phyloP scores from a whole-genome alignment of 2,797 vertebrate genomes.

The Benthosema pterotum region DNA sequence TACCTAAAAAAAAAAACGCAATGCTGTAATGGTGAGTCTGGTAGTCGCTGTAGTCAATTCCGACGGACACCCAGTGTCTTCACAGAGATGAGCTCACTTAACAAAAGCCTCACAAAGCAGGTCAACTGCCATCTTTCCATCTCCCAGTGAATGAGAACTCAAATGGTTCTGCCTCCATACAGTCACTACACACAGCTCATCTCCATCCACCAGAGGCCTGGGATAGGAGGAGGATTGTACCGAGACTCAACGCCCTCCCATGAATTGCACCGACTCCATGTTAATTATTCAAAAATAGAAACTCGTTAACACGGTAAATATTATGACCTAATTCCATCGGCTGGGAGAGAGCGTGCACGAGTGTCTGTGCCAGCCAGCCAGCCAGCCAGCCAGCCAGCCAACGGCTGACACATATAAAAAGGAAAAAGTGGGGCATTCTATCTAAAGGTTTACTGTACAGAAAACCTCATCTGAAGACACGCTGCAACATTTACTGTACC shows the following conservation, averaged over 20 bases:
- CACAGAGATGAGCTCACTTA: neutral
- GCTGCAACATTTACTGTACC: no score
- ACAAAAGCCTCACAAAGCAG: neutral
- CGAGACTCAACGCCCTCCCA: conserved; percentile 68
- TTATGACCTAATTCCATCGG: conserved; percentile 73
- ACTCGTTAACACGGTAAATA: conserved; percentile 81
- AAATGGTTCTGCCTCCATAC: conserved; percentile 20
- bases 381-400: neutral
- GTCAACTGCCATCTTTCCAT: neutral
- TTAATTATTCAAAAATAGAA: conserved; percentile 82
- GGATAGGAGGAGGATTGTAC: conserved; percentile 63
- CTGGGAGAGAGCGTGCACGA: conserved; percentile 47
- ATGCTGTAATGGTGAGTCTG: no score
- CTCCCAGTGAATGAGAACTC: conserved; percentile 17
- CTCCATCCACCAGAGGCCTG: conserved; percentile 48
- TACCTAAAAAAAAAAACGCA: no score
- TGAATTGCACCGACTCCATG: conserved; percentile 65
- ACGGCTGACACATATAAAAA: conserved; percentile 24
- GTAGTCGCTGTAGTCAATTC: no score
- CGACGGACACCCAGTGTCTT: neutral
- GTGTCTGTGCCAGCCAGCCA: conserved; percentile 3
- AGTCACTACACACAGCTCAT: conserved; percentile 38
- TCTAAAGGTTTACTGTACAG: conserved; percentile 24
- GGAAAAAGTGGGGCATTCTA: no score
- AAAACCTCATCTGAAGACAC: conserved; percentile 1